Evolutionary conservation across 1,140 invertebrate species (phyloP), one percentile per base, ranked within the genome.

Genomic region (Drosophila bipectinata): DNA sequence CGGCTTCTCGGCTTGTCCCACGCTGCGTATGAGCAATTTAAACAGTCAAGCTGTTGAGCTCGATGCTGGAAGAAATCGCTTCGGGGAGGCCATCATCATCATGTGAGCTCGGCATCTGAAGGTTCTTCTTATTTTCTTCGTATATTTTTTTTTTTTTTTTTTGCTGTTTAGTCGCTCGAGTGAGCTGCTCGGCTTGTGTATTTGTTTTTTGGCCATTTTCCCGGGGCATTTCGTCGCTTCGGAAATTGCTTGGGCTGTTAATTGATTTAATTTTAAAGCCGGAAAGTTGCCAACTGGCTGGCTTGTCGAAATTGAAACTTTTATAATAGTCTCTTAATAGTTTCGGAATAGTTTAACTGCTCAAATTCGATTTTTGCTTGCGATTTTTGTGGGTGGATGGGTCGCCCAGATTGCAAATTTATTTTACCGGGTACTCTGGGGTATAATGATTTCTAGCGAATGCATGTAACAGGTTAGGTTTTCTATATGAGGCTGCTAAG

Each of bases 211-310:
- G 68, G 5, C 41, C 74, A 58, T 82, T 75, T 52, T 37, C 72
- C 48, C 49, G 41, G 53, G 72, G 72, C 72, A 75, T 75, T 75
- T 82, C 78, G 77, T 77, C 82, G 82, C 77, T 80, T 67, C 74
- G 82, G 82, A 85, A 85, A 87, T 87, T 87, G 78, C 78, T 87
- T 60, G 76, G 76, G 41, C 82, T 72, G 62, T 88, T 85, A 85
- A 85, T 85, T 87, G 78, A 87, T 82, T 87, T 81, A 58, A 55
- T 78, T 81, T 85, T 78, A 62, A 82, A 87, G 73, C 77, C 53
- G 34, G 67, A 32, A 77, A 71, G 64, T 72, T 63, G 54, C 45
- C 52, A 83, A 75, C 37, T 78, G 73, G 64, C 10, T 37, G 37
- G 28, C 57, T 73, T 85, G 58, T 34, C 15, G 71, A 58, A 67